A percentile compares a stretch with the other conserved stretches of the same genome.
These are phyloP conservation scores for Nothobranchius furzeri DNA, from an alignment of 2,113 vertebrate genomes.

Conservation along the genomic window DNA sequence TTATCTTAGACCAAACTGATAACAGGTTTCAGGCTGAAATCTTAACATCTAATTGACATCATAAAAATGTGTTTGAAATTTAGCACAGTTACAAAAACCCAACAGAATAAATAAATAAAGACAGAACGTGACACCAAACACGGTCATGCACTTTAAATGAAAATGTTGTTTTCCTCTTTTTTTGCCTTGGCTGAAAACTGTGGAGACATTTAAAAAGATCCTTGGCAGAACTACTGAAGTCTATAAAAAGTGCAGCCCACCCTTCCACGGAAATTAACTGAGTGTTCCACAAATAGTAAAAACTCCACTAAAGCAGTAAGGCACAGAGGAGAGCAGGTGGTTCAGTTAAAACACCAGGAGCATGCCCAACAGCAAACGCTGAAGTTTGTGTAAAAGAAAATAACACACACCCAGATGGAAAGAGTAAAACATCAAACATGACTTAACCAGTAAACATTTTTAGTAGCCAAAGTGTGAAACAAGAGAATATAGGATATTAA, in stretches of 20 bases:
- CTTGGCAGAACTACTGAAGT: not conserved
- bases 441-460: slow-evolving; percentile 62
- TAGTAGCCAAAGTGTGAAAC: slow-evolving; percentile 29
- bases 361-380: too few relatives aligned
- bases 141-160: not conserved
- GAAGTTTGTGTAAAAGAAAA: not conserved
- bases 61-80: not conserved
- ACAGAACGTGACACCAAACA: not conserved
- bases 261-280: not conserved
- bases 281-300: not conserved
- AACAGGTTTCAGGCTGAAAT: not conserved
- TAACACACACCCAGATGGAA: not conserved
- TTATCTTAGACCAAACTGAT: slow-evolving; percentile 3
- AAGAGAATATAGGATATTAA: not conserved
- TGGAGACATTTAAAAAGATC: not conserved
- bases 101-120: not conserved
- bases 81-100: not conserved
- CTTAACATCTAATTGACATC: not conserved
- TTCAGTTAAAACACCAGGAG: not conserved
- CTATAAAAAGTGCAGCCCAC: not conserved
- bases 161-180: not conserved
- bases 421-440: not conserved
- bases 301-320: not conserved
- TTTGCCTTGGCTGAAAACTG: not conserved
- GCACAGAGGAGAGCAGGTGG: not conserved